Evolutionary conservation across 2,113 vertebrate genomes (phyloP).

Genomic region (Emydura subglobosa): DNA sequence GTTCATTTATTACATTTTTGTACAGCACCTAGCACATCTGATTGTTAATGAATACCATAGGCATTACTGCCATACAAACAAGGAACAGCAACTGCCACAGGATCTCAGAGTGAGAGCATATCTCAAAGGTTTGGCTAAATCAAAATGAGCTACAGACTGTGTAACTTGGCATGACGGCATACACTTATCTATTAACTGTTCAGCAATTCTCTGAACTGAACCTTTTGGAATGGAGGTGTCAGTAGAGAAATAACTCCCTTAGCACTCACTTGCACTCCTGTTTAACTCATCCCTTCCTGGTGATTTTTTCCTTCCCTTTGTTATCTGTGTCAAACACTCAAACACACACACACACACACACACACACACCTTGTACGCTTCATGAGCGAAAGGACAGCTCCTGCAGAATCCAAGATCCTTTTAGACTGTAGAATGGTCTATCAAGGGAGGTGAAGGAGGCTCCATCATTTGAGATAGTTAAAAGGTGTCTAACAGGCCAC

Average conservation of each 20-base stretch:
- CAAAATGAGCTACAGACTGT: not conserved
- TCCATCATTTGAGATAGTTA: not conserved
- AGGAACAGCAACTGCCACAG: not conserved
- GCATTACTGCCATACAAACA: not conserved
- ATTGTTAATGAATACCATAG: rapidly evolving
- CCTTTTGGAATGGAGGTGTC: not conserved
- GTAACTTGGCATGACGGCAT: no score
- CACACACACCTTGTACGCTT: not conserved
- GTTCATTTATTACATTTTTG: rapidly evolving
- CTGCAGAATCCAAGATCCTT: not conserved
- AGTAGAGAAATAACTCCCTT: not conserved
- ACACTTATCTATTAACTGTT: not conserved
- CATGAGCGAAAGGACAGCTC: not conserved
- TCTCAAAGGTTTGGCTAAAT: not conserved
- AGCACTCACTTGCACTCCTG: not conserved
- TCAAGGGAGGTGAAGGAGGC: not conserved
- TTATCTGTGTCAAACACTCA: not conserved
- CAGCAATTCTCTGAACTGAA: not conserved
- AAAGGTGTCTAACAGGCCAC: not conserved
- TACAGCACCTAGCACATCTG: rapidly evolving
- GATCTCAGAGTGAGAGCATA: not conserved
- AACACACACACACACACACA: not conserved
- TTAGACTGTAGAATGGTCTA: not conserved
- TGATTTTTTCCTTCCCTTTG: not conserved
- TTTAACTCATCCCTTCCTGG: not conserved